phyloP scores from a whole-genome alignment of 2,888 invertebrate species.

The Eurytoma californica region DNA sequence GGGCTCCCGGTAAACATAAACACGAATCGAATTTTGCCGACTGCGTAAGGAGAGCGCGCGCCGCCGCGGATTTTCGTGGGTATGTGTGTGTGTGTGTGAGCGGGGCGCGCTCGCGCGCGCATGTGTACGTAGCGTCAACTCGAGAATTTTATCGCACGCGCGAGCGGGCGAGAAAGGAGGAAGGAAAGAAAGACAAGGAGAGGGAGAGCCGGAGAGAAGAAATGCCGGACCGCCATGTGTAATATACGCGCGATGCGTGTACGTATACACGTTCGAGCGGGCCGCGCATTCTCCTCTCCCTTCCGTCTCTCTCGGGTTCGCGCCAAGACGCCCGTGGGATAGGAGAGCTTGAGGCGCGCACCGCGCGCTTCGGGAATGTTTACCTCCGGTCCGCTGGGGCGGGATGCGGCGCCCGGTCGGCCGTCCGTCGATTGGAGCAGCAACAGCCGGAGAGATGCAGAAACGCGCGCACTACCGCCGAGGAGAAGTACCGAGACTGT shows the following conservation, averaged over 20 bases:
- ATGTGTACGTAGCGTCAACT: constrained; percentile 43
- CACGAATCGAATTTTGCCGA: constrained; percentile 63
- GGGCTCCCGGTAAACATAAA: constrained; percentile 72
- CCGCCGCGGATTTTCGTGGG: neutral
- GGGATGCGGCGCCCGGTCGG: no score
- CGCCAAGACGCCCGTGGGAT: no score
- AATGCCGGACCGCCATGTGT: constrained; percentile 2
- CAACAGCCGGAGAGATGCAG: no score
- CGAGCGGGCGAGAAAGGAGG: neutral
- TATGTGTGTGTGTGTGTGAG: neutral
- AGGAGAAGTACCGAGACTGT: neutral
- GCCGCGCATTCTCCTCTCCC: no score
- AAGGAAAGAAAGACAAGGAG: neutral
- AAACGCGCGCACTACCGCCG: no score
- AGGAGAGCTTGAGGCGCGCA: no score
- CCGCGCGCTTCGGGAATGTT: no score
- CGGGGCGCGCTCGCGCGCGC: no score
- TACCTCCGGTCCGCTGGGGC: no score
- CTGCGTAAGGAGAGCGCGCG: constrained; percentile 20
- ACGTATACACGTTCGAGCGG: no score
- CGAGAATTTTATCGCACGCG: constrained; percentile 57
- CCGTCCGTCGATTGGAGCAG: no score
- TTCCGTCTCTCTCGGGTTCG: no score
- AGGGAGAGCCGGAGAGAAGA: neutral
- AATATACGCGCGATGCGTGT: neutral